Evolutionary conservation across 2,113 vertebrate genomes (phyloP).

Genomic region (Sitta europaea): DNA sequence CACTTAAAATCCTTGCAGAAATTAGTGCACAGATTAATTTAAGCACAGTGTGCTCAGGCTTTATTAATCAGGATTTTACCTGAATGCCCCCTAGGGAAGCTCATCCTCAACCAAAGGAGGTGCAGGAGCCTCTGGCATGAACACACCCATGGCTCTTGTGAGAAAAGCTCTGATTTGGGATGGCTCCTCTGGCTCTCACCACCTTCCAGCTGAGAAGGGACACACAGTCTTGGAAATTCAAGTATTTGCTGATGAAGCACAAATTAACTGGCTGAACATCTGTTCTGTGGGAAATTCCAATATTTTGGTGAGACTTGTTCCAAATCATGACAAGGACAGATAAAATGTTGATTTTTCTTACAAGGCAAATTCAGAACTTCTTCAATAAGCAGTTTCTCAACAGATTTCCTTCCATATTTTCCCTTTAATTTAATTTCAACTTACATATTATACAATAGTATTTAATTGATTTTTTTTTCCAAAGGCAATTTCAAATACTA

Average conservation of each 20-base stretch:
- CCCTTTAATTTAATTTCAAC: conserved; percentile 10
- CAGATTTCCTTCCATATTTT: conserved; percentile 21
- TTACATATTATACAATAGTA: background rate
- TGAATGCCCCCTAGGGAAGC: background rate
- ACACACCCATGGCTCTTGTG: background rate
- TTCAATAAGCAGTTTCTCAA: conserved; percentile 9
- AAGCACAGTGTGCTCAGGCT: background rate
- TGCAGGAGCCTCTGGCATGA: background rate
- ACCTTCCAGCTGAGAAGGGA: background rate
- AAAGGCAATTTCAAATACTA: background rate
- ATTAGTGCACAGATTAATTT: background rate
- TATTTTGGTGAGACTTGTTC: background rate
- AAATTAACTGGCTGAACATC: conserved; percentile 25
- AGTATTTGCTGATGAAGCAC: conserved; percentile 9
- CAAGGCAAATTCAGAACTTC: conserved; percentile 14
- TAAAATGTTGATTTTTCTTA: conserved; percentile 36
- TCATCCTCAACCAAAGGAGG: background rate
- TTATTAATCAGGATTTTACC: background rate
- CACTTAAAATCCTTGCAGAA: background rate
- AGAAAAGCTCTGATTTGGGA: background rate
- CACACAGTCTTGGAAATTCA: background rate
- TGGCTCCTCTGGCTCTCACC: background rate
- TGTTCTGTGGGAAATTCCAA: conserved; percentile 44
- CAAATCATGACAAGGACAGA: conserved; percentile 1
- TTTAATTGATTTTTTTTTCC: background rate